Evolutionary conservation across 2,113 vertebrate species (phyloP), one percentile per base, ranked within the genome.

Genomic region (Paradoxurus hermaphroditus): DNA sequence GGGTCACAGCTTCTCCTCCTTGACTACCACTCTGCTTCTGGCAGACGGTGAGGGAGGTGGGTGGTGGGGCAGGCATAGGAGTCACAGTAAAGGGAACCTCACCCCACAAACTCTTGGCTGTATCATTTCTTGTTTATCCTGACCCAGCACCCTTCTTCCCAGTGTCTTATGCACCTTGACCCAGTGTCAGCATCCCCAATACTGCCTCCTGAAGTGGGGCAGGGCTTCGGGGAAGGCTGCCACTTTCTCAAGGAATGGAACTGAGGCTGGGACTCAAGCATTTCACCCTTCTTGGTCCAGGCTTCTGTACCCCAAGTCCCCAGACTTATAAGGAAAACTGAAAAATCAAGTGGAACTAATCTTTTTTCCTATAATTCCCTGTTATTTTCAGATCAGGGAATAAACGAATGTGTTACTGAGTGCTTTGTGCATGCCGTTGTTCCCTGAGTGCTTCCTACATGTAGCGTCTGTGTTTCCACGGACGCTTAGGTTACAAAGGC

Each of bases 401-500:
- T n/a, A 1, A 31, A 8, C 4, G 4, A 31, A 31, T 5, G 18
- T 6, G 21, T 5, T n/a, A 4, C 15, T 5, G 5, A 36, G 44
- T 2, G 41, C n/a, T 31, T 6, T 21, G 41, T 10, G 3, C 16
- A 7, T 3, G 3, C 39, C 14, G 0, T 6, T 2, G 67, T 21
- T 14, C 23, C 31, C 29, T 9, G 6, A 34, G 19, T 7, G 36
- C 49, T 36, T 23, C 6, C 23, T 36, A 1, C 11, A 9, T 2
- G 0, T 0, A 51, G 5, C 15, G 8, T 36, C 39, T 0, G 41
- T 36, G 36, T 8, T 53, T 79, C 59, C 62, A 16, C 1, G 65
- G 51, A 31, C 5, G 1, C 25, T 84, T 1, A 0, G 4, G 4
- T 39, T 12, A 21, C 51, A 59, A 59, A 53, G 90, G 29, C 14